Evolutionary conservation across 2,113 vertebrate genomes (phyloP), one percentile per base, ranked within the genome.

Genomic region (Xiphophorus hellerii): DNA sequence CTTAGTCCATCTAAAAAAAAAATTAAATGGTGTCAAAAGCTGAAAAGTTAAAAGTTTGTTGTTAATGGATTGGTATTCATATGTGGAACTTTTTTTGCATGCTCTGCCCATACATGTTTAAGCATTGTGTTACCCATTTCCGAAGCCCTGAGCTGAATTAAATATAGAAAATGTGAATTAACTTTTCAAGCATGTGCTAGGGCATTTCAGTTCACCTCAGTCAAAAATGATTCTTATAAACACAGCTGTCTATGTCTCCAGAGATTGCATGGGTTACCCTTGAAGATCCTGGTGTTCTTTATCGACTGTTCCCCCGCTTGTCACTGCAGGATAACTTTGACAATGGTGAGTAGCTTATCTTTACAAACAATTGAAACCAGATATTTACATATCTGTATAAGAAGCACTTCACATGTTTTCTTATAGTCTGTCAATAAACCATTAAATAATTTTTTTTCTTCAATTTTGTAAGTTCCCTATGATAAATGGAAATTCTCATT

Each of bases 221-320:
- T n/a, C 17, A 58, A 25, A 58, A 58, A 58, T 2, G 9, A 9
- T n/a, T 58, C 25, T 25, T 14, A 25, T 63, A 2, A 67, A 66
- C 3, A 35, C 4, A 1, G 25, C 1, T 76, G 28, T 68, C 81
- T 35, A 33, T 88, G 69, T 86, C 80, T 30, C 0, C 71, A 84
- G 92, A 81, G 12, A 70, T 33, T 67, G 22, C 66, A 25, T 60
- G 10, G 14, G 93, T 91, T 37, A 91, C 93, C 89, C 25, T 86
- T 44, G 96, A 98, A 73, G 94, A 95, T 90, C 90, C 92, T 11
- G 71, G 93, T 29, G 69, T 92, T 39, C 90, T 98, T 29, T 95
- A 96, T 74, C 92, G 95, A 11, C 30, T 96, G 33, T 93, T 99
- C 92, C 87, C 87, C 78, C 95, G 87, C 71, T 92, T 92, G 91